Conservation (phyloP, 2,888 invertebrate species). For the Cataglyphis rosenhaueri region DNA sequence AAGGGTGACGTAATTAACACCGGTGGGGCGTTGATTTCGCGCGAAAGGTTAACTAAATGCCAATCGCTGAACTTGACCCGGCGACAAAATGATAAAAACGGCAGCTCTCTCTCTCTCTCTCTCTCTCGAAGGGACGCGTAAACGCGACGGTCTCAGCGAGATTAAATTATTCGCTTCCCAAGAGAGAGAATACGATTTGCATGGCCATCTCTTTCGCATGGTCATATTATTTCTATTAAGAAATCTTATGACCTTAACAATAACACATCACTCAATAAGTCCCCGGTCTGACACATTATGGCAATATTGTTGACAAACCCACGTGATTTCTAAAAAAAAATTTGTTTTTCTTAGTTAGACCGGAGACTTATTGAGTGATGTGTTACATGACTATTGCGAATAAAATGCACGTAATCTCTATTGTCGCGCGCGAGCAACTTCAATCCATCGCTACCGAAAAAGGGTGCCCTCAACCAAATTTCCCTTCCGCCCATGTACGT, state of each 20-base stretch:
- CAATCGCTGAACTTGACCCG: constrained; percentile 16
- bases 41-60: constrained; percentile 48
- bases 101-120: neutral
- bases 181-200: neutral
- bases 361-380: too few species aligned
- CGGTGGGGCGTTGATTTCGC: constrained; percentile 40
- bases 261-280: too few species aligned
- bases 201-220: neutral
- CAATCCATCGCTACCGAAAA: constrained; percentile 61
- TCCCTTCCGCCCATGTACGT: constrained; percentile 37
- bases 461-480: constrained; percentile 62
- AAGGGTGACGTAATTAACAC: constrained; percentile 13
- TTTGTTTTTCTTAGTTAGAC: too few species aligned
- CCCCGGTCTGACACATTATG: too few species aligned
- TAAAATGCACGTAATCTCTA: neutral
- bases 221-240: neutral
- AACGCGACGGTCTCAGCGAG: neutral
- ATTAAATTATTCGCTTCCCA: neutral
- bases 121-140: neutral
- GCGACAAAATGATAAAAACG: constrained; percentile 9
- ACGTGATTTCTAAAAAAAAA: too few species aligned
- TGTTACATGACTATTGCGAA: neutral
- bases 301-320: too few species aligned
- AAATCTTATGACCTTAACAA: neutral
- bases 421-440: constrained; percentile 37